Evolutionary conservation across 2,113 vertebrate species (phyloP).

Genomic region (Gila orcuttii): DNA sequence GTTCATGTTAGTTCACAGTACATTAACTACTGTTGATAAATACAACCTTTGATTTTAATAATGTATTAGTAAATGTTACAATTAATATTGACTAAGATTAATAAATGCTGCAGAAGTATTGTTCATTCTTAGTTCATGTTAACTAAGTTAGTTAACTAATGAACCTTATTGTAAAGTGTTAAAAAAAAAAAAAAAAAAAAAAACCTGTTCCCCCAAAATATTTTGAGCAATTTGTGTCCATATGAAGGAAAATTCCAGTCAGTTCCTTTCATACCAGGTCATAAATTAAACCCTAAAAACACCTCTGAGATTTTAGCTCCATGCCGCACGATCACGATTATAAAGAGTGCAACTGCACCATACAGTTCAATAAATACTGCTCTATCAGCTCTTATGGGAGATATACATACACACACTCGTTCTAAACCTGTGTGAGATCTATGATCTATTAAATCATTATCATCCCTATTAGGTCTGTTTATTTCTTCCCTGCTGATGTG

Average conservation of each 20-base stretch:
- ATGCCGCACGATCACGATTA: neutral
- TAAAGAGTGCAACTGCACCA: slow-evolving; percentile 25
- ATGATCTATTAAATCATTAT: neutral
- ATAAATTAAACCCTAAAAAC: slow-evolving; percentile 3
- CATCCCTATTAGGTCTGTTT: neutral
- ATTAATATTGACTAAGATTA: too few relatives aligned
- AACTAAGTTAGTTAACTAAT: too few relatives aligned
- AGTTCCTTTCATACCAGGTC: neutral
- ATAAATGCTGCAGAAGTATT: too few relatives aligned
- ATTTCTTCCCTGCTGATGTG: neutral
- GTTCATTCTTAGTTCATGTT: too few relatives aligned
- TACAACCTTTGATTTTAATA: too few relatives aligned
- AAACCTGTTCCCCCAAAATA: neutral
- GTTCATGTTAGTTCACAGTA: too few relatives aligned
- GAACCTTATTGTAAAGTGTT: too few relatives aligned
- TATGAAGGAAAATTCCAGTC: neutral
- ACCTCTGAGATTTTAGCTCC: neutral
- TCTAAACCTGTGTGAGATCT: neutral
- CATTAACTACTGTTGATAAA: too few relatives aligned
- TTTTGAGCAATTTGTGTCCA: neutral
- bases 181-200: too few relatives aligned
- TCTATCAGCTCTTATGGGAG: neutral
- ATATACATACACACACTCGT: slow-evolving; percentile 15
- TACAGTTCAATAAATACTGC: slow-evolving; percentile 29
- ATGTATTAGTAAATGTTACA: too few relatives aligned